Evolutionary conservation across 92 coral and sea anemone species (phyloP).

Genomic region (Palythoa caribaeorum): DNA sequence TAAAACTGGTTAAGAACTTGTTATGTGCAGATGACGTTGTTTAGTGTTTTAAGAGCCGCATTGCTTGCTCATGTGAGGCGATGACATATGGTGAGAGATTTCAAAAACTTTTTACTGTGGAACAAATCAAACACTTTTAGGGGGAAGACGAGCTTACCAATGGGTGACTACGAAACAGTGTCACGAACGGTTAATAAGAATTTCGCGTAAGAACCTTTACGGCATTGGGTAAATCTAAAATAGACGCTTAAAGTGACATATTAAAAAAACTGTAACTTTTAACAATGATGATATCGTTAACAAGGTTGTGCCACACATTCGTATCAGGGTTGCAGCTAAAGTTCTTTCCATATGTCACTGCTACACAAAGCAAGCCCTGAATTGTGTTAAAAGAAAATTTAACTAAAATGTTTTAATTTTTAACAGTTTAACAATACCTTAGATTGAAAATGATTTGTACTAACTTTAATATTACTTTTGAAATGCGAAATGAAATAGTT

Average conservation of each 20-base stretch:
- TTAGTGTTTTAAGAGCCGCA: background rate
- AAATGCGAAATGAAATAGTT: too few relatives aligned
- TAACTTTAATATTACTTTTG: too few relatives aligned
- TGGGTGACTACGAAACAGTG: background rate
- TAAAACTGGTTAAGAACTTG: background rate
- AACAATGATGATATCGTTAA: background rate
- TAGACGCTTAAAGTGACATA: too few relatives aligned
- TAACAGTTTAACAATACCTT: too few relatives aligned
- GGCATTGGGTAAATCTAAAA: too few relatives aligned
- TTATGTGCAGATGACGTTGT: background rate
- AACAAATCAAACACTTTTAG: background rate
- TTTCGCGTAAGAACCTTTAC: too few relatives aligned
- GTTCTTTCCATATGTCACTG: background rate
- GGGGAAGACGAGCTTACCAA: background rate
- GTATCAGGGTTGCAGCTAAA: background rate
- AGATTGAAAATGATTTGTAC: too few relatives aligned
- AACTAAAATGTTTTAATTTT: too few relatives aligned
- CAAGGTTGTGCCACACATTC: background rate
- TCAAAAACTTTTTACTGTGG: background rate
- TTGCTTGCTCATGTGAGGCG: background rate
- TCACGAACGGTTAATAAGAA: too few relatives aligned
- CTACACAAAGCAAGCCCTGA: slow-evolving; percentile 3
- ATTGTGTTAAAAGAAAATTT: background rate
- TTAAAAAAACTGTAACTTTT: background rate
- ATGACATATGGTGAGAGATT: background rate